phyloP scores from a whole-genome alignment of 64 coral and sea anemone species.

The Pocillopora verrucosa region DNA sequence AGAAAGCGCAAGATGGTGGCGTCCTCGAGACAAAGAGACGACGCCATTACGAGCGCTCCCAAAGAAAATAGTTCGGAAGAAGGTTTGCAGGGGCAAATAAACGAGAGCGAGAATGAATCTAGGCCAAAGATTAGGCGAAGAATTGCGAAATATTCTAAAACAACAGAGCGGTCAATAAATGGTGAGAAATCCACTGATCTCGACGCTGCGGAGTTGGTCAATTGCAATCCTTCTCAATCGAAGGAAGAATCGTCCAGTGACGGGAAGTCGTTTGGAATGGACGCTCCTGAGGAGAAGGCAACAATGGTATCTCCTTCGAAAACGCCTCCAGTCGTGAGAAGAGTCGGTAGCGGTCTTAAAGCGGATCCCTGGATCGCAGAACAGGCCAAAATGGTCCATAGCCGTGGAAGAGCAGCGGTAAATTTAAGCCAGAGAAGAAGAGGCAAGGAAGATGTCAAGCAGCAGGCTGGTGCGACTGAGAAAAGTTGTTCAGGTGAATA shows the following conservation, averaged over 20 bases:
- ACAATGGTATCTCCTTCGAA: slow-evolving; percentile 37
- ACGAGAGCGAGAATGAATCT: not conserved
- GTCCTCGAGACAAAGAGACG: not conserved
- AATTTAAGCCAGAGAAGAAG: slow-evolving; percentile 51
- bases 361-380: slow-evolving; percentile 93
- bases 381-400: slow-evolving; percentile 83
- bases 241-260: not conserved
- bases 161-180: not conserved
- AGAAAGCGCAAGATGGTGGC: slow-evolving; percentile 43
- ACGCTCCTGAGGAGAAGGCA: slow-evolving; percentile 1
- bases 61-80: not conserved
- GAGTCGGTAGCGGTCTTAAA: slow-evolving; percentile 68
- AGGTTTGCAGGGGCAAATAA: not conserved
- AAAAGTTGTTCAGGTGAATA: not conserved
- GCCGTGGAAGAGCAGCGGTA: slow-evolving; percentile 71
- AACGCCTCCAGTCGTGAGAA: slow-evolving; percentile 52
- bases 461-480: not conserved
- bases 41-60: not conserved
- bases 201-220: not conserved
- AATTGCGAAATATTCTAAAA: slow-evolving; percentile 8
- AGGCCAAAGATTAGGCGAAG: not conserved
- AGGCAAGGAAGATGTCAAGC: not conserved
- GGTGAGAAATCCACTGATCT: not conserved
- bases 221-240: not conserved
- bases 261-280: not conserved